A percentile compares a stretch with the other conserved stretches of the same genome.
Conservation (phyloP, 2,888 invertebrate genomes). For the Synanthedon tipuliformis region DNA sequence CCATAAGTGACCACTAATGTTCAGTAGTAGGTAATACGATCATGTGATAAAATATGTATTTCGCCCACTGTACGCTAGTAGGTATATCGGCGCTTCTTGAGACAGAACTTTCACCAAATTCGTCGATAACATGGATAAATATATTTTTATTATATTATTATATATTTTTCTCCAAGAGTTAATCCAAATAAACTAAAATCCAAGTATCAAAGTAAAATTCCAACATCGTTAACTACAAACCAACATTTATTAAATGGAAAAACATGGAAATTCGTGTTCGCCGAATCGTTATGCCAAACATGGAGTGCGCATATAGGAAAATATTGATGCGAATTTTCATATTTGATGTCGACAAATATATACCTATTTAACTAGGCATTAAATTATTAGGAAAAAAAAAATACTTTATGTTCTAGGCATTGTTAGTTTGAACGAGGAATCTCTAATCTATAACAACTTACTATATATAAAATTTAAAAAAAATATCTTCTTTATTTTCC, state of each 20-base stretch:
- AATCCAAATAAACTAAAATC: no score
- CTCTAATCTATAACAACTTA: no score
- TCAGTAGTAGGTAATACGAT: no score
- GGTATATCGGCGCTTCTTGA: background rate
- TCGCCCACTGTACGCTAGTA: background rate
- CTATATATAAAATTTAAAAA: no score
- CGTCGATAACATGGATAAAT: background rate
- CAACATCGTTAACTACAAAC: conserved; percentile 1
- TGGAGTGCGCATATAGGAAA: background rate
- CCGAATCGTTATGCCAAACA: conserved; percentile 9
- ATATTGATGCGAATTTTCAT: background rate
- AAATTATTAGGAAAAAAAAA: no score
- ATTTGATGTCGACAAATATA: background rate
- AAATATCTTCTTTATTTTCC: no score
- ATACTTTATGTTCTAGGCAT: no score
- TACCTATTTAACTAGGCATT: no score
- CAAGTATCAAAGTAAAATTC: background rate
- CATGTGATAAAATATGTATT: no score
- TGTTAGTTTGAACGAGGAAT: no score
- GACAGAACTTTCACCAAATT: background rate
- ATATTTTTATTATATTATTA: background rate
- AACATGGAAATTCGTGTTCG: background rate
- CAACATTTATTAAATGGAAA: background rate
- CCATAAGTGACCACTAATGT: background rate
- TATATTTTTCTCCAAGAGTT: no score